Base-by-base conservation (phyloP, 1,140 invertebrate genomes). In the Samia ricini region DNA sequence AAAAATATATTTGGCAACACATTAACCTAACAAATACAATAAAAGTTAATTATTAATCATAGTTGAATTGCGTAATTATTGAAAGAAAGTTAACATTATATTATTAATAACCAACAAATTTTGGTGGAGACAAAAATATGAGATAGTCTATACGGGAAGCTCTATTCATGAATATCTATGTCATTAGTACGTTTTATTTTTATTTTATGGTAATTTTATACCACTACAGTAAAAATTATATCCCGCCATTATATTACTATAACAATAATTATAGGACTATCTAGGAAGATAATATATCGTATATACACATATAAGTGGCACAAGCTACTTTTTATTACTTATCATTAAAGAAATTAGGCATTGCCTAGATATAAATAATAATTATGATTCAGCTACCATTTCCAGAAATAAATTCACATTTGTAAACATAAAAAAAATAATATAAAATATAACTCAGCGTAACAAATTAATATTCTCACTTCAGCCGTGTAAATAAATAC, bases 221-320 rank as follows among this genome's bases (percentile, higher is more conserved):
- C 72, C 68, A 71, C 81, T 88, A 85, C 74, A 82, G 74, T 86
- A 83, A 72, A 85, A 84, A 83, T 81, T 77, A 81, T 84, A 85
- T 78, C 77, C 58, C 61, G 23, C 75, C 62, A 48, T n/a, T 23
- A 64, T 85, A 87, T 81, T 74, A 76, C 71, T 89, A 86, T 83
- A 86, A 87, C 80, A 86, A 86, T 86, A 84, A 42, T 42, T 42
- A 42, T 42, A 42, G 68, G 60, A 76, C 78, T 87, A 89, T 83
- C 84, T 89, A 86, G 66, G 72, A 72, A 85, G 71, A 83, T 86
- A 80, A n/a, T 87, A 87, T 87, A 86, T 85, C 75, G 71, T 85
- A 86, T 81, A 85, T 85, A 86, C 79, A 85, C 77, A 73, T 56
- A 74, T 74, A 83, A 81, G 87, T 89, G 87, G 87, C 87, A 89